phyloP scores from a whole-genome alignment of 2,888 invertebrate species.

The Masnerella sp. region DNA sequence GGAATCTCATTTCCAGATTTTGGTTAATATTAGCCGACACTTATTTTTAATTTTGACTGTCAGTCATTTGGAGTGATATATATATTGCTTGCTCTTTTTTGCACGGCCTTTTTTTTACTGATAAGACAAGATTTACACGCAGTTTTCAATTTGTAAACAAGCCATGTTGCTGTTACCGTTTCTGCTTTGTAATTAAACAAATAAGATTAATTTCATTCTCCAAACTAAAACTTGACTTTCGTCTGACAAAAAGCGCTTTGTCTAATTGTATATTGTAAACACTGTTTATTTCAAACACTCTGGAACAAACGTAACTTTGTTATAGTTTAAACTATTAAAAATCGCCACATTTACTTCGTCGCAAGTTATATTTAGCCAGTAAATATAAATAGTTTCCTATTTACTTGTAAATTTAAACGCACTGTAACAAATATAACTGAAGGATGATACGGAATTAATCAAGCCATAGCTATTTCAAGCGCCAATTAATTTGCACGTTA shows the following conservation, averaged over 20 bases:
- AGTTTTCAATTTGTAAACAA: too few species aligned
- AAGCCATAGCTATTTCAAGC: background rate
- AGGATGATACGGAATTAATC: slow-evolving; percentile 31
- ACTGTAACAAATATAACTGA: slow-evolving; percentile 39
- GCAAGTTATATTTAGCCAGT: slow-evolving; percentile 27
- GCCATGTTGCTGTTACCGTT: too few species aligned
- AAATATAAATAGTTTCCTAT: slow-evolving; percentile 44
- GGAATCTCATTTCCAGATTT: background rate
- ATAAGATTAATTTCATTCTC: too few species aligned
- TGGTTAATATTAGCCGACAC: background rate
- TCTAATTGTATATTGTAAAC: too few species aligned
- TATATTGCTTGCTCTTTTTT: too few species aligned
- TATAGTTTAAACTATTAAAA: slow-evolving; percentile 21
- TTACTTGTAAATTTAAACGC: slow-evolving; percentile 43
- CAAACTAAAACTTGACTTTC: too few species aligned
- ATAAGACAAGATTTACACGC: too few species aligned
- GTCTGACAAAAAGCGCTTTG: too few species aligned
- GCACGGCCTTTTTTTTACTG: too few species aligned
- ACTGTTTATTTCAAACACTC: too few species aligned
- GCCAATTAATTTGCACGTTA: background rate
- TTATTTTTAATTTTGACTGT: background rate
- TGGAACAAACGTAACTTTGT: too few species aligned
- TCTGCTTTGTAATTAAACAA: too few species aligned
- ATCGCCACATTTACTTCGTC: slow-evolving; percentile 26
- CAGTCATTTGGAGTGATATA: background rate